phyloP scores from a whole-genome alignment of 2,797 vertebrate genomes.

The Brotula barbata region DNA sequence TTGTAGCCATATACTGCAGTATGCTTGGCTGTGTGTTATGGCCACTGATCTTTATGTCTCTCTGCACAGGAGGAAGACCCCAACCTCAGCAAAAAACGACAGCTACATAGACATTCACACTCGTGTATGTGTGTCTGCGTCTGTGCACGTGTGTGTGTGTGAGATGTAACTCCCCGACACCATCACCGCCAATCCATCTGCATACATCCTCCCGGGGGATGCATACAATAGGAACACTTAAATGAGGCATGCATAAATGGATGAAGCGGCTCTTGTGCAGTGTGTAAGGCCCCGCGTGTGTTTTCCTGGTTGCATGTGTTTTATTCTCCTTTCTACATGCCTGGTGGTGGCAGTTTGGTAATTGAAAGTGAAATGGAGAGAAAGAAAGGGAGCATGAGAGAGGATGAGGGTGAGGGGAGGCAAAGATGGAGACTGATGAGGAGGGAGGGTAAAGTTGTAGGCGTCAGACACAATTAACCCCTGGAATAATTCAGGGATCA shows the following conservation, averaged over 20 bases:
- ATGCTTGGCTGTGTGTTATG: slow-evolving; percentile 71
- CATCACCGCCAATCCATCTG: slow-evolving; percentile 53
- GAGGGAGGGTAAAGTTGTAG: slow-evolving; percentile 38
- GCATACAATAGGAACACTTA: slow-evolving; percentile 65
- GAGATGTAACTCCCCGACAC: slow-evolving; percentile 24
- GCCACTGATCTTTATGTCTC: slow-evolving; percentile 69
- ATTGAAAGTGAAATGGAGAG: slow-evolving; percentile 60
- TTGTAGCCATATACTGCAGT: slow-evolving; percentile 68
- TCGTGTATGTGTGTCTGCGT: slow-evolving; percentile 13
- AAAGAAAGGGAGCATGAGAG: slow-evolving; percentile 17
- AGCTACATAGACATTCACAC: slow-evolving; percentile 43
- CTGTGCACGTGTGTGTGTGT: slow-evolving; percentile 6
- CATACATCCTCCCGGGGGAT: slow-evolving; percentile 61
- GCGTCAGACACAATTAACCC: slow-evolving; percentile 55
- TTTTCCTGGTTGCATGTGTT: slow-evolving; percentile 56
- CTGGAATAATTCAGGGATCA: slow-evolving; percentile 48
- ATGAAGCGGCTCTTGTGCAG: slow-evolving; percentile 51
- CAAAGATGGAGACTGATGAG: slow-evolving; percentile 5
- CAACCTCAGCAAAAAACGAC: slow-evolving; percentile 67
- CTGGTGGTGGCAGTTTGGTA: slow-evolving; percentile 56
- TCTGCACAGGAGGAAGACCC: slow-evolving; percentile 57
- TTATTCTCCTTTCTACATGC: slow-evolving; percentile 52
- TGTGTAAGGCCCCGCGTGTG: slow-evolving; percentile 39
- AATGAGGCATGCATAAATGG: slow-evolving; percentile 73
- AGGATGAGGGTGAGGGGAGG: neutral